Conservation (phyloP, 2,888 invertebrate genomes). For the Agonopterix arenella region DNA sequence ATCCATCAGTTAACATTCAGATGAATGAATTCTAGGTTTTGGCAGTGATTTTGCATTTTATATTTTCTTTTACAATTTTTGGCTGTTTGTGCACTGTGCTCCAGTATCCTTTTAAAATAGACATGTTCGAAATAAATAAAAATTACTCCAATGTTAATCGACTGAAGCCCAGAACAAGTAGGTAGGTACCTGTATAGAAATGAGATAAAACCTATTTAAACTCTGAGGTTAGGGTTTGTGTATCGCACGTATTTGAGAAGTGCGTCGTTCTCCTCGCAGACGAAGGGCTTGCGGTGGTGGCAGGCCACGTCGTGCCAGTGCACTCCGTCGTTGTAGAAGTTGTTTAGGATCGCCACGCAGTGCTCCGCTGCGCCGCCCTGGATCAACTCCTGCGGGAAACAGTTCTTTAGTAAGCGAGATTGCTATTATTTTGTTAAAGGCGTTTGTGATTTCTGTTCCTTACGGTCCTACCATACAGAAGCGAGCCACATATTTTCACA, state of each 20-base stretch:
- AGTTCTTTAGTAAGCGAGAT: neutral
- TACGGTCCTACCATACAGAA: no score
- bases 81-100: neutral
- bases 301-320: conserved; percentile 96
- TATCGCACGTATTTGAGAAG: conserved; percentile 90
- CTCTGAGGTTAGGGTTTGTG: conserved; percentile 86
- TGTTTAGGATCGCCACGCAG: conserved; percentile 90
- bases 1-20: neutral
- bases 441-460: neutral
- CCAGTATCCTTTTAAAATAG: neutral
- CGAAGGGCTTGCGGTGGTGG: conserved; percentile 91
- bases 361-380: conserved; percentile 91
- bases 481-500: no score
- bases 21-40: neutral
- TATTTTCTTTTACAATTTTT: neutral
- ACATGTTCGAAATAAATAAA: no score
- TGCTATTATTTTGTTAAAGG: conserved; percentile 2
- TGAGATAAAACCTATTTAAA: conserved; percentile 53
- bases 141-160: no score
- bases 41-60: conserved; percentile 19
- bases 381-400: conserved; percentile 77
- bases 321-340: conserved; percentile 93
- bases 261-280: conserved; percentile 92
- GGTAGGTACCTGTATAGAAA: neutral
- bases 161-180: neutral